Conservation (phyloP, 2,888 invertebrate genomes). For the Rhagium mordax region DNA sequence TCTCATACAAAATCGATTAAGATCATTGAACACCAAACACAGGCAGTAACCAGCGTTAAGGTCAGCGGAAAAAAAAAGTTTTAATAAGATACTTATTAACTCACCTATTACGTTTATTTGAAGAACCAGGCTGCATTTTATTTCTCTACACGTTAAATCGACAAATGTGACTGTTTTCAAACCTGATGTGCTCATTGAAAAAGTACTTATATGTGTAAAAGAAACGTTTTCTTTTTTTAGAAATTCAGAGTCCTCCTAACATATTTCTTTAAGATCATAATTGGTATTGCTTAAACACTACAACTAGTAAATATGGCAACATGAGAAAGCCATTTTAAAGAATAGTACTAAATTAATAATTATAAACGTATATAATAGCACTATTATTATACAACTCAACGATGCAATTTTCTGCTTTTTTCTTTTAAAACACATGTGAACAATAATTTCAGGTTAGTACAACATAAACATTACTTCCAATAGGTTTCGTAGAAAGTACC, state of each 20-base stretch:
- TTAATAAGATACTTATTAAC: neutral
- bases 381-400: neutral
- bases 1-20: constrained; percentile 1
- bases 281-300: neutral
- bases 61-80: constrained; percentile 1
- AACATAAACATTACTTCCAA: neutral
- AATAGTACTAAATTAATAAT: neutral
- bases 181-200: neutral
- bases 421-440: neutral
- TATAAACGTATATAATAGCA: neutral
- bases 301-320: constrained; percentile 3
- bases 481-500: neutral
- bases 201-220: neutral
- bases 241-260: neutral
- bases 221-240: neutral
- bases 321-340: constrained; percentile 13
- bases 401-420: neutral
- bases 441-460: neutral
- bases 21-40: neutral
- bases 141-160: neutral
- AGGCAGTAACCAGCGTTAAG: constrained; percentile 5
- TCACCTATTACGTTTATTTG: neutral
- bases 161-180: neutral
- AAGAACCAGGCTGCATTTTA: too few species aligned
- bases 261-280: neutral